Evolutionary conservation across 2,888 invertebrate species (phyloP).

Genomic region (Capitulum mitella): DNA sequence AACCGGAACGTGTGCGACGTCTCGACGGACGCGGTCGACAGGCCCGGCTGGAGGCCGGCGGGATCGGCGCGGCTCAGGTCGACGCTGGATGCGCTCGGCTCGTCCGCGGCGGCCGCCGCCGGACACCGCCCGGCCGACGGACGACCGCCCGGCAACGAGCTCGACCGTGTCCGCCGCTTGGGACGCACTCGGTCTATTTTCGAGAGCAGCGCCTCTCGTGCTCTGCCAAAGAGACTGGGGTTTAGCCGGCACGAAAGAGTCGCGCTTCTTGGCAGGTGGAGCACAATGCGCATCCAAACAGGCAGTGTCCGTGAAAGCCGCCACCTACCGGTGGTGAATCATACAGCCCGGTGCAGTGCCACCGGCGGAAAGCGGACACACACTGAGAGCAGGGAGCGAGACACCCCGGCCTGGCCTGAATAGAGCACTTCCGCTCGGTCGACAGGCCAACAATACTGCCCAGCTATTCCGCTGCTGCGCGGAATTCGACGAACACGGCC

Average conservation of each 20-base stretch:
- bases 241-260: not conserved
- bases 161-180: not conserved
- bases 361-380: no score
- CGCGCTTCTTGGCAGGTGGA: not conserved
- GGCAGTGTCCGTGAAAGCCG: not conserved
- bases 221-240: slow-evolving; percentile 8
- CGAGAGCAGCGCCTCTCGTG: not conserved
- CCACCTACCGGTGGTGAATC: no score
- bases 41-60: not conserved
- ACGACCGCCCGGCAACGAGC: not conserved
- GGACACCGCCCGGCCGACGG: not conserved
- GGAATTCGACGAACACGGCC: not conserved
- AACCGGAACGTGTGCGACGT: slow-evolving; percentile 11
- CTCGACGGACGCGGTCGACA: not conserved
- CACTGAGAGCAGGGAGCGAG: not conserved
- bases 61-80: not conserved
- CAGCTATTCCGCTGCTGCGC: not conserved
- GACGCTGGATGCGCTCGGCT: not conserved
- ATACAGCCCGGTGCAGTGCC: no score
- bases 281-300: not conserved
- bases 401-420: not conserved
- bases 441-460: not conserved
- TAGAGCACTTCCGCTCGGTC: not conserved
- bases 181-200: slow-evolving; percentile 10
- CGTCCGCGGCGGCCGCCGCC: not conserved